Base-by-base conservation (phyloP, 1,140 invertebrate genomes). In the Samia ricini region DNA sequence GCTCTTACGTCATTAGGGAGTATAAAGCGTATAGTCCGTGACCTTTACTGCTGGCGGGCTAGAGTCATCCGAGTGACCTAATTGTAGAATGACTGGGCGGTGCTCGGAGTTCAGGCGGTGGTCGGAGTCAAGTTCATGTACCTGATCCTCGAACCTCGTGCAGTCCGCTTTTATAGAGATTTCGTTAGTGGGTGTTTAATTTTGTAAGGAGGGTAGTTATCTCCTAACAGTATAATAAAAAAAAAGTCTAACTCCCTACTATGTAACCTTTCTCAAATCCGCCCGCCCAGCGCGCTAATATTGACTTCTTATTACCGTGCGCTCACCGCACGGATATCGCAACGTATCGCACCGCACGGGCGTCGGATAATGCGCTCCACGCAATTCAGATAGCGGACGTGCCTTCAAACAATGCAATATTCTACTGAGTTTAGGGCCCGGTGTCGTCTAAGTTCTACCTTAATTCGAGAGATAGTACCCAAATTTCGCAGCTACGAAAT, bases 231-330 rank as follows among this genome's bases (percentile, higher is more conserved):
- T n/a, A n/a, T n/a, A n/a, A n/a, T n/a, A n/a, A n/a, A n/a, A n/a
- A n/a, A n/a, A n/a, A n/a, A n/a, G n/a, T n/a, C n/a, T 12, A 3
- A 60, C 60, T 77, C 76, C 77, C 80, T 60, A 68, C 52, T 66
- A 54, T 55, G 29, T 15, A 8, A 54, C 20, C 52, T 64, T 55
- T 48, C 54, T 67, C 61, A 80, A 83, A 81, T 81, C 81, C 80
- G 81, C 81, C 85, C 83, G 82, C 81, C 83, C 76, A 82, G 76
- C 73, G 63, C 68, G 72, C 83, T 83, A 88, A 88, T 88, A 85
- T 88, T 88, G 83, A 88, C 85, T 88, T 88, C 85, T 88, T 86
- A 86, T 88, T 88, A 88, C 74, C 71, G 70, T 60, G 58, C 57
- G 54, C 33, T 26, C 61, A 61, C 76, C 76, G 72, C 69, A 69